A percentile compares a stretch with the other conserved stretches of the same genome.
These are phyloP conservation scores for Bos javanicus DNA, from an alignment of 2,113 vertebrate species.

Conservation along the genomic window DNA sequence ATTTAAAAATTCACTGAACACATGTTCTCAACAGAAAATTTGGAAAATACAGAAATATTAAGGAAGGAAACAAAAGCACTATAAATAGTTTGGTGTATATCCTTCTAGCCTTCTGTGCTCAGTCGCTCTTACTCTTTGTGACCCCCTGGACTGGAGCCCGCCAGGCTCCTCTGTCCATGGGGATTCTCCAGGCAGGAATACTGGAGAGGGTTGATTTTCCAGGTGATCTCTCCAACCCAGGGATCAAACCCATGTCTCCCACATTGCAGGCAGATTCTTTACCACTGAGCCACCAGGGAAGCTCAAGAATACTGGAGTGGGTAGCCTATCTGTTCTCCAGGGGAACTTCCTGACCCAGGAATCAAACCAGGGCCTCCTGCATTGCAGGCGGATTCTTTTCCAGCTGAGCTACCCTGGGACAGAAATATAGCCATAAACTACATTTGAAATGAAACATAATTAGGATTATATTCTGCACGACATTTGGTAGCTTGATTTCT, in stretches of 20 bases:
- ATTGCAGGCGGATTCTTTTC: neutral
- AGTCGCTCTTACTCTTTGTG: neutral
- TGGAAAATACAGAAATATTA: neutral
- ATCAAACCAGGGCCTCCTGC: neutral
- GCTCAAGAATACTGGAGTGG: neutral
- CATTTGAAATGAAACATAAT: neutral
- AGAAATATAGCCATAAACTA: neutral
- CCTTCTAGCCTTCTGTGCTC: neutral
- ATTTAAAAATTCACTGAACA: neutral
- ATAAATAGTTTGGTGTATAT: neutral
- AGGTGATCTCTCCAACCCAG: neutral
- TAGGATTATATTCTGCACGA: neutral
- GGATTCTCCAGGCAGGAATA: neutral
- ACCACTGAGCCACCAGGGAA: neutral
- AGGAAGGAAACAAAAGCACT: neutral
- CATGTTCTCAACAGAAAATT: neutral
- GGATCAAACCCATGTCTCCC: neutral
- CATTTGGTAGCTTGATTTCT: slow-evolving; percentile 2
- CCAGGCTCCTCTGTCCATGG: neutral
- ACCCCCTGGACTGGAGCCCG: neutral
- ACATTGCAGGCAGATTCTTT: neutral
- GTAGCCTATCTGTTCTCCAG: neutral
- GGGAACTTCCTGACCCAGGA: neutral
- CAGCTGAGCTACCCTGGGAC: neutral
- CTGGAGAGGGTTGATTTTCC: neutral